Evolutionary conservation across 2,888 invertebrate species (phyloP), one percentile per base, ranked within the genome.

Genomic region (Orthonychiurus folsomi): DNA sequence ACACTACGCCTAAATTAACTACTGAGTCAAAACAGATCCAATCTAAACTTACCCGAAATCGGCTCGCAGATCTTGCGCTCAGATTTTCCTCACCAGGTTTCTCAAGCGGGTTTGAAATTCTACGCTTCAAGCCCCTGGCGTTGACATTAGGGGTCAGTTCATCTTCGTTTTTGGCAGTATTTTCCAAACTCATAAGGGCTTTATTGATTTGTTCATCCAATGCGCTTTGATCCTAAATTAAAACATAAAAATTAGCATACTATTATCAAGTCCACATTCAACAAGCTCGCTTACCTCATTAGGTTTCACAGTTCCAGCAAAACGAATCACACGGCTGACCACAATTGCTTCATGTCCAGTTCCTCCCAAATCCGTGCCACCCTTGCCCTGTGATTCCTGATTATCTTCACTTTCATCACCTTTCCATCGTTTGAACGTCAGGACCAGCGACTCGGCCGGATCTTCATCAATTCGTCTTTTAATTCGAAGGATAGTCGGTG

Each of bases 381-480:
- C n/a, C 37, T 37, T 9, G 37, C 15, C 37, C 37, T 9, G 15
- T 15, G 15, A 15, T 28, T 52, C 24, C 12, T 48, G 47, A 24
- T 60, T 25, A 37, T 52, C 37, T 23, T 24, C 20, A 25, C 3
- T 53, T 2, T 15, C 55, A 1, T 57, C 62, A 2, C 60, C 60
- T 59, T 62, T 66, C 1, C 3, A 23, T 24, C 62, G 58, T 52
- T 68, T 68, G 53, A 50, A 66, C 5, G 65, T 63, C 21, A 68
- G 24, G 2, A 68, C 50, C 55, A 68, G 27, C 28, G 66, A 28
- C n/a, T 60, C 58, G 0, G 65, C 60, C 2, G 68, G 68, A n/a
- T 66, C 66, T 18, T 68, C 68, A 25, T 66, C 66, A 60, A 66
- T 62, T n/a, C 66, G 58, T 47, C 68, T 56, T 56, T 68, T 68